These are phyloP conservation scores for Sisor rabdophorus DNA, from an alignment of 2,113 vertebrate genomes.

Conservation along the genomic window DNA sequence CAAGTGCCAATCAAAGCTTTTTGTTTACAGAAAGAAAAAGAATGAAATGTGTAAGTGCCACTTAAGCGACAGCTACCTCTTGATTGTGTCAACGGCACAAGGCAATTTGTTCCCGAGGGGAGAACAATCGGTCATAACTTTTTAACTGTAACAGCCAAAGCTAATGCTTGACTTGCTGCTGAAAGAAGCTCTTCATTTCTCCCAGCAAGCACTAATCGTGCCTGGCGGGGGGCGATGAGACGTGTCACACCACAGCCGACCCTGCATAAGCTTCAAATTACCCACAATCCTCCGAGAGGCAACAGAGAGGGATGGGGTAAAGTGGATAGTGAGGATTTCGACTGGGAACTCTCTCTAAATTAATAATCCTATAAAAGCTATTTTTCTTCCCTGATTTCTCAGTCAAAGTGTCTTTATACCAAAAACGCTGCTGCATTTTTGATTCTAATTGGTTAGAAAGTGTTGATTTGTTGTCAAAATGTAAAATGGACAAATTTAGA, in stretches of 20 bases:
- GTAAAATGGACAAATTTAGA: too few relatives aligned
- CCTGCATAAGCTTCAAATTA: conserved; percentile 48
- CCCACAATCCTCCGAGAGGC: conserved; percentile 30
- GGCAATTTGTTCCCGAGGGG: conserved; percentile 58
- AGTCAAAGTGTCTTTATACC: background rate
- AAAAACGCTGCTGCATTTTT: background rate
- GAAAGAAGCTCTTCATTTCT: conserved; percentile 32
- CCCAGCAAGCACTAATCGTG: conserved; percentile 33
- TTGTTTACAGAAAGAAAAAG: conserved; percentile 62
- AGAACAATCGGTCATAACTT: conserved; percentile 45
- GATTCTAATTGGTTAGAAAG: background rate
- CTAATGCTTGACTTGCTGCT: conserved; percentile 38
- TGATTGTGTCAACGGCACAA: conserved; percentile 47
- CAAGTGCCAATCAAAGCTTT: conserved; percentile 53
- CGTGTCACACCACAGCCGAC: conserved; percentile 38
- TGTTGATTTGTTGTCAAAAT: background rate
- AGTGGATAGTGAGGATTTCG: background rate
- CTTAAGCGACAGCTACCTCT: conserved; percentile 60
- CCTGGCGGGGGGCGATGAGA: conserved; percentile 46
- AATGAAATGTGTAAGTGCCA: conserved; percentile 54
- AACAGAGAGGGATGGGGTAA: conserved; percentile 1
- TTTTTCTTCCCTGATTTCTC: background rate
- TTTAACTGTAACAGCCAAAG: conserved; percentile 37
- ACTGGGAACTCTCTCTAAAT: background rate
- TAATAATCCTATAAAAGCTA: background rate